Base-by-base conservation (phyloP, 2,113 vertebrate genomes). In the Oreochromis tanganicae region DNA sequence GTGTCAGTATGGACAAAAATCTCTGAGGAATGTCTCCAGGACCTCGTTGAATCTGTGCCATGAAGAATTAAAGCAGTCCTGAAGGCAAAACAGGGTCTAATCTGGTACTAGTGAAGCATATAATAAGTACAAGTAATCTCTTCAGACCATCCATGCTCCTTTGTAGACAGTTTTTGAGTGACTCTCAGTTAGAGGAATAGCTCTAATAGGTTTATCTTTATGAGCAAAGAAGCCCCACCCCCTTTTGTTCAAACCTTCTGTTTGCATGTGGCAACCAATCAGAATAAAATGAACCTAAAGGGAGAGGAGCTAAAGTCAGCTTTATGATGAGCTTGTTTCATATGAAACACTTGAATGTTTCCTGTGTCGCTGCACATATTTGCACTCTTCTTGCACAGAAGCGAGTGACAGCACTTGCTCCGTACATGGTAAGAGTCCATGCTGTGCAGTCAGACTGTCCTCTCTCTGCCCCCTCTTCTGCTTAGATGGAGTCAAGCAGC, bases 401-500 rank as follows among this genome's bases (percentile, higher is more conserved):
- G 5, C 21, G n/a, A 80, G 38, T 73, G 66, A 36, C 80, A 66
- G 19, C 80, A 68, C 21, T 78, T 17, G 59, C 78, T 73, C 80
- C 5, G 71, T 66, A 5, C 41, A 11, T 71, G 29, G 52, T 11
- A 61, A 57, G 46, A 80, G 38, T 21, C 12, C 21, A 2, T 78
- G 59, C 55, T 34, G 13, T 56, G 56, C 52, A 89, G 73, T 87
- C 87, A 86, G 32, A 41, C 84, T 82, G 86, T 88, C 90, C 36
- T 92, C 84, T 90, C 82, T 48, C 88, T 83, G 78, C 36, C 63
- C 50, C 24, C 61, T 38, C 54, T 87, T 87, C 82, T 84, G 91
- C 85, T 88, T 92, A 99, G 98, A 97, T 97, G 96, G 98, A 98
- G 94, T 96, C 98, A 48, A 95, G 97, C 94, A 96, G 91, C 88